These are phyloP conservation scores for Coptodon bakossiorum DNA, from an alignment of 2,113 vertebrate species.

Conservation along the genomic window DNA sequence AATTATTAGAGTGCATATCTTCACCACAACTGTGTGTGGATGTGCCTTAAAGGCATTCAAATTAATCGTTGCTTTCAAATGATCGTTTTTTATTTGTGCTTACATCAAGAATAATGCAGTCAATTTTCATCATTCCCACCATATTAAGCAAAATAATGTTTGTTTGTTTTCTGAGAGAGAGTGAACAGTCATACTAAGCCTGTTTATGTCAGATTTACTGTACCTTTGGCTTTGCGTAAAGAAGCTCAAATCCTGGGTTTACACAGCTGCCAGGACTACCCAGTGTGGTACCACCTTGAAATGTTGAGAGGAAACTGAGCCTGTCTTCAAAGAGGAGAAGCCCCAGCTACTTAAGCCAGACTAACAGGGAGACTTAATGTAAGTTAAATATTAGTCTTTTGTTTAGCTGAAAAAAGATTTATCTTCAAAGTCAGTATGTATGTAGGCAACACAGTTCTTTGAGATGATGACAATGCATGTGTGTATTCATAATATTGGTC, in stretches of 20 bases:
- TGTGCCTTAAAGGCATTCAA: neutral
- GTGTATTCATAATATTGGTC: neutral
- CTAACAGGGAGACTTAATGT: neutral
- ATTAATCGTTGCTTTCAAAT: neutral
- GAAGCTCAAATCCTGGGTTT: constrained; percentile 12
- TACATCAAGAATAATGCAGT: neutral
- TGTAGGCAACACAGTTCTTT: neutral
- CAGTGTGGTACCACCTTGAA: neutral
- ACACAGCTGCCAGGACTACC: constrained; percentile 13
- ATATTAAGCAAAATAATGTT: neutral
- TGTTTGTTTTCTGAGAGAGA: neutral
- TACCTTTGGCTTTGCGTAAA: neutral
- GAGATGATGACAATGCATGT: neutral
- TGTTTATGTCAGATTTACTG: neutral
- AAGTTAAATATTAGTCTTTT: neutral
- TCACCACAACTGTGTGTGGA: neutral
- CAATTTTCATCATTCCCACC: rapidly evolving
- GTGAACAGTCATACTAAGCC: neutral
- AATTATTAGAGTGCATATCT: neutral
- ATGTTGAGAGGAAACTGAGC: neutral
- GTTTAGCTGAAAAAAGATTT: neutral
- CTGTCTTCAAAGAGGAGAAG: neutral
- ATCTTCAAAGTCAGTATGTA: neutral
- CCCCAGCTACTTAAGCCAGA: neutral
- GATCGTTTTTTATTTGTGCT: neutral